Evolutionary conservation across 2,888 invertebrate species (phyloP).

Genomic region (Sylvicola cinctus): DNA sequence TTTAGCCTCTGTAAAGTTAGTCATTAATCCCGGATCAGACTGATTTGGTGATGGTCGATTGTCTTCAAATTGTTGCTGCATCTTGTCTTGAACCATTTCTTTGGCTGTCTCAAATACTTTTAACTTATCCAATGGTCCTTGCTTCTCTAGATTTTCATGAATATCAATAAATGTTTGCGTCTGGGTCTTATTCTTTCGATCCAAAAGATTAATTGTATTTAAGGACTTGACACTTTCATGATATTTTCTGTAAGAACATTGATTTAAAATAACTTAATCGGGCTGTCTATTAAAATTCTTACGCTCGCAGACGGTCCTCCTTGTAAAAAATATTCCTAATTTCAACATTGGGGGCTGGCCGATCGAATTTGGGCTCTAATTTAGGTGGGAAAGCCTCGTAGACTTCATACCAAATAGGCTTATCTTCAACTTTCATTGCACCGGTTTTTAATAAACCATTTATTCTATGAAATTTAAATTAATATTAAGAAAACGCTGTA

Average conservation of each 20-base stretch:
- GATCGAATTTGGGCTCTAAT: constrained; percentile 56
- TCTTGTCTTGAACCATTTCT: constrained; percentile 23
- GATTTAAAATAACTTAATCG: neutral
- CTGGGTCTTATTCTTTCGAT: constrained; percentile 29
- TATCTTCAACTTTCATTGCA: constrained; percentile 58
- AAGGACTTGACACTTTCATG: constrained; percentile 36
- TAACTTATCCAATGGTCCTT: constrained; percentile 32
- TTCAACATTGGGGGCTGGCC: constrained; percentile 36
- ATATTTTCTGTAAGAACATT: constrained; percentile 34
- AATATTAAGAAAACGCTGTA: constrained; percentile 5
- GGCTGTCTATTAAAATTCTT: constrained; percentile 18
- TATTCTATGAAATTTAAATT: constrained; percentile 32
- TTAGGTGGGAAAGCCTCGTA: constrained; percentile 82
- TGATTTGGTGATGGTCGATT: neutral
- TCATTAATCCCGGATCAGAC: constrained; percentile 10
- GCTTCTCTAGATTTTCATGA: constrained; percentile 34
- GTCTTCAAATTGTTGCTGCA: constrained; percentile 1
- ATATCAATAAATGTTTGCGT: constrained; percentile 38
- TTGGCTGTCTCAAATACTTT: constrained; percentile 27
- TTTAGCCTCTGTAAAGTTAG: constrained; percentile 16
- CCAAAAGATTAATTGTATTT: constrained; percentile 33
- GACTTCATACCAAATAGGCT: constrained; percentile 84
- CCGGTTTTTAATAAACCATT: constrained; percentile 59
- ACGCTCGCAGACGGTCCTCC: constrained; percentile 75
- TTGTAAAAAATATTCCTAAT: constrained; percentile 56